Evolutionary conservation across 2,797 vertebrate species (phyloP), one percentile per base, ranked within the genome.

Genomic region (Sebastes cheni): DNA sequence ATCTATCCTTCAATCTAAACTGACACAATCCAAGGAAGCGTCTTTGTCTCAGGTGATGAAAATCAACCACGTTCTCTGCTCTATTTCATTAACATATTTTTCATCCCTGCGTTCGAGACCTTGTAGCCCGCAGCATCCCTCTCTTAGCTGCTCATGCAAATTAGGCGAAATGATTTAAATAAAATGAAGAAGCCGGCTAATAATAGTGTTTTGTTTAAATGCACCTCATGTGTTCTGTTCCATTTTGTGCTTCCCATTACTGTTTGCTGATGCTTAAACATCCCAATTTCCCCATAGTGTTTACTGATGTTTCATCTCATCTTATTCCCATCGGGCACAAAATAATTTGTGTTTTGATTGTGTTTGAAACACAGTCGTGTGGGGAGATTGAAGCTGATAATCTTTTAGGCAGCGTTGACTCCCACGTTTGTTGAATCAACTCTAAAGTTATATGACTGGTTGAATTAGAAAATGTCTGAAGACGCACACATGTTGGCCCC

Each of bases 121-220:
- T 61, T 42, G 5, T 42, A 58, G 80, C 20, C 62, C 3, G 11
- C 61, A 81, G 79, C 82, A 75, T 81, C 32, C n/a, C 56, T 67
- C 54, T 81, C 29, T 36, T 27, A 32, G 72, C 75, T 62, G 34
- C 9, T 75, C 34, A 67, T 72, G 80, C 56, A 76, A 85, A 83
- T 86, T 1, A 67, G 50, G 13, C 32, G 23, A 76, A 86, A 75
- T 62, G 7, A 82, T 78, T 81, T 34, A 13, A 82, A 82, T 67
- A 58, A 34, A 81, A 73, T 25, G 4, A 72, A 84, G 27, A 18
- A 32, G 61, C 67, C 2, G 32, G 65, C 29, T 50, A 60, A 87
- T 67, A 74, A 88, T 66, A 59, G 29, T 46, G 29, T 72, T 90
- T 76, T 62, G 65, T 77, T 87, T 75, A 61, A 83, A 85, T 67